Base-by-base conservation (phyloP, 2,888 invertebrate species). In the Rutpela maculata region DNA sequence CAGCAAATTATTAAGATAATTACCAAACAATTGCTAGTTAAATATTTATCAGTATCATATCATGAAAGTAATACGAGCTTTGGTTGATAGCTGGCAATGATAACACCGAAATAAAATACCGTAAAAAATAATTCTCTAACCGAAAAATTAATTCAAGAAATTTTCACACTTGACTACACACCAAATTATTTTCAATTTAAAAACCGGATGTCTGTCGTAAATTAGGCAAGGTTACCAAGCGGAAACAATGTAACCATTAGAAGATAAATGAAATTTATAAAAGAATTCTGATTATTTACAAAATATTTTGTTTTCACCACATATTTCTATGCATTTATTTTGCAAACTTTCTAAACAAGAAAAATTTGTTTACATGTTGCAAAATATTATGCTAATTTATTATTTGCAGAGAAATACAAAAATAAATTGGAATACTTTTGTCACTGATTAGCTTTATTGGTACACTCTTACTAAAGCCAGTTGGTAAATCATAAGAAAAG, bases 201-300 rank as follows among this genome's bases (percentile, higher is more conserved):
- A 72, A 72, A 72, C 72, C 72, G 72, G 72, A 72, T 72, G 72
- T 72, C 72, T 72, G 55, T 63, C 50, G 43, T 72, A 63, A 72
- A 72, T 72, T 72, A 63, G 63, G 63, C 43, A 43, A 63, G 55
- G 50, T 72, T 63, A 62, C 70, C 60, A 60, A 70, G 70, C 70
- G 70, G 70, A 70, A 70, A 60, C 60, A 43, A 60, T 43, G 19
- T 62, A 70, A 60, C 70, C 31, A 60, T 60, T 60, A 70, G 70
- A 60, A 31, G 60, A 70, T 70, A 60, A 69, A 26, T 69, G 12
- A 31, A 35, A 69, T 68, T 43, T 65, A 18, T 65, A 38, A 18
- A 43, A 38, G 65, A 65, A 65, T 65, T 38, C 43, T 65, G 43
- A 65, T 11, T 3, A 65, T 65, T 18, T n/a, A 65, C 15, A 62